Evolutionary conservation across 1,140 invertebrate genomes (phyloP).

Genomic region (Hetaerina americana): DNA sequence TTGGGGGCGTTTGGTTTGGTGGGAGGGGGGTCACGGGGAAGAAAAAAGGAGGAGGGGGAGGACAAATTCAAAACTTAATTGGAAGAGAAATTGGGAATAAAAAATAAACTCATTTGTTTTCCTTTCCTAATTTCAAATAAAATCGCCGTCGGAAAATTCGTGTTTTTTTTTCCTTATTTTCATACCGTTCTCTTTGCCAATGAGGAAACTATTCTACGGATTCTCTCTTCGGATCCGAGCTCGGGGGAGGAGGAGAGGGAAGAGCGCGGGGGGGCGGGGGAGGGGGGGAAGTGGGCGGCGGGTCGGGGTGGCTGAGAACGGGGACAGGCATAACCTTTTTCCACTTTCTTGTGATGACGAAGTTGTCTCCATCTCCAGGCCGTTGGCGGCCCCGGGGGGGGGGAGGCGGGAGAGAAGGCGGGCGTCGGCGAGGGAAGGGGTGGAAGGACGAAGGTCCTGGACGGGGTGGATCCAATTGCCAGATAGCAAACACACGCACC

Average conservation of each 20-base stretch:
- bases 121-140: not conserved
- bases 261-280: not conserved
- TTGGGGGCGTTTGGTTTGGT: not conserved
- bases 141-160: not conserved
- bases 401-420: no score
- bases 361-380: not conserved
- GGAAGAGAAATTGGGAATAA: not conserved
- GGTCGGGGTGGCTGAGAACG: not conserved
- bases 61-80: not conserved
- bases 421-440: no score
- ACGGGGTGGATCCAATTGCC: no score
- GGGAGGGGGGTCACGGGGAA: not conserved
- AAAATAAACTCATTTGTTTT: not conserved
- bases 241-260: not conserved
- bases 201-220: not conserved
- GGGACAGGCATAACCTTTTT: not conserved
- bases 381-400: no score
- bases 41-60: not conserved
- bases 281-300: not conserved
- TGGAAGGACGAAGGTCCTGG: no score
- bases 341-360: not conserved
- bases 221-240: not conserved
- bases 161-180: not conserved
- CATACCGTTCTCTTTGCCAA: not conserved
- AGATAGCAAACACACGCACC: not conserved